These are phyloP conservation scores for Parasteatoda tepidariorum DNA, from an alignment of 1,140 invertebrate species.

Conservation along the genomic window DNA sequence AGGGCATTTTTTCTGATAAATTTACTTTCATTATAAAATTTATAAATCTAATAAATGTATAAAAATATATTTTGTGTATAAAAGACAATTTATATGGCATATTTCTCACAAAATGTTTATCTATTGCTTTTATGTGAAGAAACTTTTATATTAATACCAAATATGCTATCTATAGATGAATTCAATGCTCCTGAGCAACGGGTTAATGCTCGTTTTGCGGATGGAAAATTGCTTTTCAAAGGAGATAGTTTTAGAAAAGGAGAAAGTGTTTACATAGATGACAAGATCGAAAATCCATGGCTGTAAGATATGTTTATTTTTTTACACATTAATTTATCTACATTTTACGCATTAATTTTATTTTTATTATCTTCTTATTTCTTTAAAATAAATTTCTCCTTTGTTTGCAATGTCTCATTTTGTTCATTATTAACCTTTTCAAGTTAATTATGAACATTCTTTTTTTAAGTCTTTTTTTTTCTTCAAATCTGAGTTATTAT, in stretches of 20 bases:
- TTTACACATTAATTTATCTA: background rate
- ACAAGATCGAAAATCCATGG: constrained; percentile 63
- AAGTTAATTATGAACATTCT: too few species aligned
- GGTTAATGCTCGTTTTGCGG: constrained; percentile 63
- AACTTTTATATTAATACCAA: background rate
- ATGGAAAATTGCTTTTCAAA: constrained; percentile 64
- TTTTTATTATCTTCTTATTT: too few species aligned
- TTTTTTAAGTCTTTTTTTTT: too few species aligned
- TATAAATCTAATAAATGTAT: too few species aligned
- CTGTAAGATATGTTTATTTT: constrained; percentile 26
- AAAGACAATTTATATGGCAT: too few species aligned
- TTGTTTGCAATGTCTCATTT: background rate
- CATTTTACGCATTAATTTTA: background rate
- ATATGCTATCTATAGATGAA: constrained; percentile 43
- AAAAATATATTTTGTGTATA: too few species aligned
- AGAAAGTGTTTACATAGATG: constrained; percentile 63
- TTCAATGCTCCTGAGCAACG: constrained; percentile 54
- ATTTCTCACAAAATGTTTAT: too few species aligned
- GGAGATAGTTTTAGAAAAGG: constrained; percentile 63
- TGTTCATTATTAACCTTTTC: background rate
- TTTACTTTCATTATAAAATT: too few species aligned
- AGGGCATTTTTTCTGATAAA: too few species aligned
- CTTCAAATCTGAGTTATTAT: too few species aligned
- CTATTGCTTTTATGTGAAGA: too few species aligned
- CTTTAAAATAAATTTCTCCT: background rate